Conservation (phyloP, 2,113 vertebrate species). For the Lanius ludovicianus region DNA sequence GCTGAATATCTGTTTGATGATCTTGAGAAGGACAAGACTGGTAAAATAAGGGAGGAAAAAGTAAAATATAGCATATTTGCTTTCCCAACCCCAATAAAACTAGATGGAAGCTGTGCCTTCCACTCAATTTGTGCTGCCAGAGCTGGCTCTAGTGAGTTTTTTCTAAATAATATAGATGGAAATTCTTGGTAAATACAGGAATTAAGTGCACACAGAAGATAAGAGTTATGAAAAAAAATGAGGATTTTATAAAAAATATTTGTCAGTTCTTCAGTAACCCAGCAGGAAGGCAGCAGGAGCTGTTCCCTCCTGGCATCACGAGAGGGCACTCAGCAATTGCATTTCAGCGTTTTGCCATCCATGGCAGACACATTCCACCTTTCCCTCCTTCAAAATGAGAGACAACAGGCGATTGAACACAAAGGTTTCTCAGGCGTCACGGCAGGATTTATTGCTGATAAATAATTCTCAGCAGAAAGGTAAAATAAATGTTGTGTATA, state of each 20-base stretch:
- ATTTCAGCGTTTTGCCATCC: background rate
- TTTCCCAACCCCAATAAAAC: background rate
- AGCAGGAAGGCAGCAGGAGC: background rate
- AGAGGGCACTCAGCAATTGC: conserved; percentile 65
- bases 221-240: background rate
- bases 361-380: accelerated
- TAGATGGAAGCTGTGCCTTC: background rate
- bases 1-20: background rate
- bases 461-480: background rate
- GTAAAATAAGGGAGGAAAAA: background rate
- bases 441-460: background rate
- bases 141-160: accelerated
- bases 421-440: background rate
- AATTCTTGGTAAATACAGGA: background rate
- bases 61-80: background rate
- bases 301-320: conserved; percentile 19
- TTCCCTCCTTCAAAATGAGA: background rate
- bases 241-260: accelerated
- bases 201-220: background rate
- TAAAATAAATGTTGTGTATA: background rate
- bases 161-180: background rate
- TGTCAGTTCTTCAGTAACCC: accelerated
- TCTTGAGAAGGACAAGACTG: background rate
- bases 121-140: background rate
- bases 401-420: accelerated